Evolutionary conservation across 1,140 invertebrate genomes (phyloP), one percentile per base, ranked within the genome.

Genomic region (Euglossa dilemma): DNA sequence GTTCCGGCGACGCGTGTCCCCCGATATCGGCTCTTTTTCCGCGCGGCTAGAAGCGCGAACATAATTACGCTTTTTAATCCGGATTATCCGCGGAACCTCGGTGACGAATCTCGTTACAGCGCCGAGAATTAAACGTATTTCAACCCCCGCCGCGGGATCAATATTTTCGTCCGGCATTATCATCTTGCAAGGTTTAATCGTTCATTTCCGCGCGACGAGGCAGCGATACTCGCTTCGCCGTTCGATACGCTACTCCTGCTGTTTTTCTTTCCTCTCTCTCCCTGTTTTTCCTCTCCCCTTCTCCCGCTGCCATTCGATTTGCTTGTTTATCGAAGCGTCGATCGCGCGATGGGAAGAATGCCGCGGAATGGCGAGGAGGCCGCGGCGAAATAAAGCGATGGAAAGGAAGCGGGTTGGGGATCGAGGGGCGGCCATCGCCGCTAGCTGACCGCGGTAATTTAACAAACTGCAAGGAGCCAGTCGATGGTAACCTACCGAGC

Each of bases 361-460:
- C 45, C 1, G n/a, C 7, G 2, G 14, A 56, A 56, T 56, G 43
- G 56, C 43, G 72, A 3, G 25, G 6, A 2, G 57, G n/a, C 57
- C 23, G 25, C 6, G 6, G 61, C 28, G 63, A 64, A 28, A 63
- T 64, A 63, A 50, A 63, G 47, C 59, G 16, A 61, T 75, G 16
- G 70, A 43, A 43, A 43, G 36, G 70, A 72, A 57, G 0, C 9
- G n/a, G 16, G 56, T 0, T 47, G 16, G 36, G 16, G 36, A 23
- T 12, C 57, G 54, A 54, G n/a, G 54, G 0, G 20, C 18, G 20
- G 47, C 43, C 43, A 36, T 7, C 28, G 23, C 47, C 59, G 47
- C 45, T 28, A 16, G 28, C 45, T 54, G 75, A 66, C 61, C 75
- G 25, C 61, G n/a, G 75, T 77, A 66, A 77, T 77, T 77, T 66